Evolutionary conservation across 2,888 invertebrate species (phyloP).

Genomic region (Phalera bucephala): DNA sequence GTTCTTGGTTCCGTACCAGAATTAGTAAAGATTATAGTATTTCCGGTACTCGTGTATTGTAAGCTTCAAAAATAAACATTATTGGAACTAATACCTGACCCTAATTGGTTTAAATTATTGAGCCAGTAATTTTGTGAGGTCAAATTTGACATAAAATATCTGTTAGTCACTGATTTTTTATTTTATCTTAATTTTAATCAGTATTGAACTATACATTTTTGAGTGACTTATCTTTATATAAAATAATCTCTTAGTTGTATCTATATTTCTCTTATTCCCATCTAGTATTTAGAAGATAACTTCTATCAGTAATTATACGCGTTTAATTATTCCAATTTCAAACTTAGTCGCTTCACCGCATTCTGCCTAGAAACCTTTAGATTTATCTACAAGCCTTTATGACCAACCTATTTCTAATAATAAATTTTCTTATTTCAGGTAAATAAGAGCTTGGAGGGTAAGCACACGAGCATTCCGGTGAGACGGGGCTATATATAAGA

Average conservation of each 20-base stretch:
- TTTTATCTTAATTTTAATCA: no score
- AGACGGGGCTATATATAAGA: conserved; percentile 38
- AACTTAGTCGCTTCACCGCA: no score
- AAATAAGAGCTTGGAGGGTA: conserved; percentile 37
- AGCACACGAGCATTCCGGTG: conserved; percentile 22
- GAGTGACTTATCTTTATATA: no score
- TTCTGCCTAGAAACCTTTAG: no score
- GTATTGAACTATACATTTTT: no score
- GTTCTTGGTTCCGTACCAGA: conserved; percentile 12
- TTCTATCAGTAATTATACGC: neutral
- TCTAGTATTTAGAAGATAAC: no score
- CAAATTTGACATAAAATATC: no score
- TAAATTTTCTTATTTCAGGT: conserved; percentile 52
- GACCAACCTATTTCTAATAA: conserved; percentile 33
- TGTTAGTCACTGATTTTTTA: no score
- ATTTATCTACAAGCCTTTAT: conserved; percentile 19
- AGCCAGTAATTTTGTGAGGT: neutral
- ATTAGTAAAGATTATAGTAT: conserved; percentile 11
- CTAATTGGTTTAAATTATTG: neutral
- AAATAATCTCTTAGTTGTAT: no score
- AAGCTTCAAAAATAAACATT: neutral
- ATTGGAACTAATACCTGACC: neutral
- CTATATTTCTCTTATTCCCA: no score
- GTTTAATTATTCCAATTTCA: neutral
- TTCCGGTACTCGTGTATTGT: conserved; percentile 13